Base-by-base conservation (phyloP, 2,113 vertebrate species). In the Vidua chalybeata region DNA sequence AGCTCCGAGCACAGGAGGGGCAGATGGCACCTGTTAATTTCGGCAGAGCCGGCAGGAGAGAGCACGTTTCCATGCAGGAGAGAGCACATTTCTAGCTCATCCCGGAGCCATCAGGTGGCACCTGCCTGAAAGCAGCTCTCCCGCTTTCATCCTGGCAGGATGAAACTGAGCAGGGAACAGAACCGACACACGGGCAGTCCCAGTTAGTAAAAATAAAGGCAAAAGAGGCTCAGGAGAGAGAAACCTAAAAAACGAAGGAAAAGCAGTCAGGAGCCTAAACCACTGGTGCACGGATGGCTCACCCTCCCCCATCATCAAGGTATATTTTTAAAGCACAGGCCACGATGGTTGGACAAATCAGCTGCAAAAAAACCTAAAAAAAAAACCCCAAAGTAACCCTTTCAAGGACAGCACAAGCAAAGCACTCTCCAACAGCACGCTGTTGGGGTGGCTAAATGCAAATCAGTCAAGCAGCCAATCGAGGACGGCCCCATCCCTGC, bases 101-200 rank as follows among this genome's bases (percentile, higher is more conserved):
- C 62, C 4, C 30, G 15, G n/a, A 58, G 45, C 48, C 5, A 2
- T 17, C 84, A 87, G 1, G 8, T 22, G 63, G 48, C 58, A 27
- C 30, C 21, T 30, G 45, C 23, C 48, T 7, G n/a, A 41, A 41
- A 41, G 41, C 30, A 71, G 64, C 54, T 23, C 52, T 67, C 27
- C 69, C 24, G 74, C 71, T 78, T 43, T 43, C 59, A 67, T 39
- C 61, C 33, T 7, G 12, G 20, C 51, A 49, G 51, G 46, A 21
- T 0, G 0, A 23, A 59, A 55, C 21, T 27, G 11, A 39, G 27
- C 26, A 45, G 39, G 24, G 72, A 83, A 35, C 3, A 1, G 18
- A 1, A 56, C 2, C 43, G 63, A 61, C 11, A 14, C 39, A 7
- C 3, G 1, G 12, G 37, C 1, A 0, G 28, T 8, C 19, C 15